Conservation (phyloP, 2,797 vertebrate genomes). For the Todus mexicanus region DNA sequence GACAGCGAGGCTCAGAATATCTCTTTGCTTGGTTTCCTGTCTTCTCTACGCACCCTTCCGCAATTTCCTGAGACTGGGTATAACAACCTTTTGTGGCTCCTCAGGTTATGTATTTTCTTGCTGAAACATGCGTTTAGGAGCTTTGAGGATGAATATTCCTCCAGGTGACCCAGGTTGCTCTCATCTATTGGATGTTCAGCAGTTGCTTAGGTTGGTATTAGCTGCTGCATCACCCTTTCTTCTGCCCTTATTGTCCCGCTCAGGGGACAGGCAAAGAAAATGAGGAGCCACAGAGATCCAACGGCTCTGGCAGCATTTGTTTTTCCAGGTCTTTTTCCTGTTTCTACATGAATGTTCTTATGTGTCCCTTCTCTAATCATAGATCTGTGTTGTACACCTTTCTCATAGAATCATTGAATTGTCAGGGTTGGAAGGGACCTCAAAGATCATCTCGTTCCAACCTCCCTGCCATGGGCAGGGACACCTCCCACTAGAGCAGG, state of each 20-base stretch:
- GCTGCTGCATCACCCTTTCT: not conserved
- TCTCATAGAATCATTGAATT: no score
- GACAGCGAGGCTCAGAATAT: not conserved
- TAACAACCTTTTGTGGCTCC: not conserved
- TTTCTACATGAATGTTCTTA: not conserved
- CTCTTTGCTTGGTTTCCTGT: not conserved
- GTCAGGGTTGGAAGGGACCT: no score
- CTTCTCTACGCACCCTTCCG: not conserved
- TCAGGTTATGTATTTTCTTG: not conserved
- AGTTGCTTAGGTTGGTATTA: not conserved
- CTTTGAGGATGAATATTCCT: not conserved
- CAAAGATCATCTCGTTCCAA: no score
- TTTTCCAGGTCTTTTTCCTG: not conserved
- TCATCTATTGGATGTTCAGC: not conserved
- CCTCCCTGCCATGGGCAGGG: no score
- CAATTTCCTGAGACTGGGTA: not conserved
- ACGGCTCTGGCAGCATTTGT: not conserved
- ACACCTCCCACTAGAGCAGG: no score
- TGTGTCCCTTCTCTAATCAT: not conserved
- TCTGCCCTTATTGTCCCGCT: not conserved
- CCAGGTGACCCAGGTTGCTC: not conserved
- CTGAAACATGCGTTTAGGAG: not conserved
- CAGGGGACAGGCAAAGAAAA: fast-evolving
- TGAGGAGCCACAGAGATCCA: not conserved
- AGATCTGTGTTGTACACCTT: not conserved